Percentiles rank a stretch among this genome's conserved stretches.
These are phyloP conservation scores for Fregetta grallaria DNA, from an alignment of 2,113 vertebrate species.

Conservation along the genomic window DNA sequence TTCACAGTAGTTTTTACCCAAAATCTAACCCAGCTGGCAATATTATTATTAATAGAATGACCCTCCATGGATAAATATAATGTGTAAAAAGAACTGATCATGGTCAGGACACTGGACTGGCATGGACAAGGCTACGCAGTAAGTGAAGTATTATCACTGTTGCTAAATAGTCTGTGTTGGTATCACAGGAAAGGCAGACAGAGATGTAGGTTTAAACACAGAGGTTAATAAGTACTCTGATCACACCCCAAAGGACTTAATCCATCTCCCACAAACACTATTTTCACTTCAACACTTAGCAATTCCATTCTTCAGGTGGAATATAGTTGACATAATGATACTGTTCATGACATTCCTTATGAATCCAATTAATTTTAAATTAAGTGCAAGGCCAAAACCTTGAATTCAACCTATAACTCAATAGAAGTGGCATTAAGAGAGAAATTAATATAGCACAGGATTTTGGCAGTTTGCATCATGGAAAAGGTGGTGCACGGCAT, in stretches of 20 bases:
- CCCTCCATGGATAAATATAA: not conserved
- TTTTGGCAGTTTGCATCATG: not conserved
- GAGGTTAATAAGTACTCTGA: not conserved
- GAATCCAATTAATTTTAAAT: not conserved
- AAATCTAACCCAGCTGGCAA: constrained; percentile 8
- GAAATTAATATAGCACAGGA: not conserved
- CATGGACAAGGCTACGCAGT: not conserved
- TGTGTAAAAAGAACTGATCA: not conserved
- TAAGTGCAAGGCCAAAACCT: not conserved
- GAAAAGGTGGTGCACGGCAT: not conserved
- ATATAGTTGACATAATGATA: not conserved
- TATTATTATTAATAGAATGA: constrained; percentile 6
- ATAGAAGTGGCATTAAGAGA: not conserved
- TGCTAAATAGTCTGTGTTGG: not conserved
- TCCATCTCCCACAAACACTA: not conserved
- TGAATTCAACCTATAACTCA: not conserved
- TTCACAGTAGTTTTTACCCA: constrained; percentile 12
- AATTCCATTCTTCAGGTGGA: not conserved
- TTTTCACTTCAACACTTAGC: not conserved
- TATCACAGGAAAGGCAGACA: not conserved
- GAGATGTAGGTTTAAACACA: not conserved
- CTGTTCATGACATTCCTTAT: not conserved
- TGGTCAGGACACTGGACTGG: not conserved
- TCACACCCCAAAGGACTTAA: not conserved
- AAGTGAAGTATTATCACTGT: not conserved